Evolutionary conservation across 2,888 invertebrate species (phyloP).

Genomic region (Agrenia bidenticulata): DNA sequence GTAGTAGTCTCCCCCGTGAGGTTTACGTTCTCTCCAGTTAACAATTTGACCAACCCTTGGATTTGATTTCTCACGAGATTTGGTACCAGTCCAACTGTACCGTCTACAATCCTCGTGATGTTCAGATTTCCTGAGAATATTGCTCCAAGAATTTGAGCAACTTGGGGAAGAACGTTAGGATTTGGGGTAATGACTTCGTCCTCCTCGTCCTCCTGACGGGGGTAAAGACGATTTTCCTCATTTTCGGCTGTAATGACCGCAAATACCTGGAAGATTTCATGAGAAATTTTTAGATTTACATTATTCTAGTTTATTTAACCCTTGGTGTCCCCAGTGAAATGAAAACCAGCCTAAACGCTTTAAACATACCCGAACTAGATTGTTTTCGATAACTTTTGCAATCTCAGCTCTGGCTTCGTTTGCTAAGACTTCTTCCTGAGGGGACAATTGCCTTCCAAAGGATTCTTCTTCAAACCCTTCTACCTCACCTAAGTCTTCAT

Average conservation of each 20-base stretch:
- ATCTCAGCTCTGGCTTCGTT: constrained; percentile 47
- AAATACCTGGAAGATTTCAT: constrained; percentile 40
- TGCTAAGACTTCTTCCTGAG: constrained; percentile 45
- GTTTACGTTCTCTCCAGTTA: constrained; percentile 37
- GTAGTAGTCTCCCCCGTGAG: constrained; percentile 4
- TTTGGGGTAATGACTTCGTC: constrained; percentile 34
- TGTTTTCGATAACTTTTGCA: constrained; percentile 47
- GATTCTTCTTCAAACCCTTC: no score
- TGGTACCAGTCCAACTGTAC: constrained; percentile 46
- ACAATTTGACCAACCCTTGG: constrained; percentile 46
- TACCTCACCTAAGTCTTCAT: no score
- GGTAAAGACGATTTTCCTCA: constrained; percentile 16
- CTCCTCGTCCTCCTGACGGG: constrained; percentile 36
- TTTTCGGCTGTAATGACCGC: constrained; percentile 36
- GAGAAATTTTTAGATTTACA: constrained; percentile 3
- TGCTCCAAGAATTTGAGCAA: constrained; percentile 51
- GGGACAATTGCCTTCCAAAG: constrained; percentile 30
- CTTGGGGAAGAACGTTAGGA: constrained; percentile 52
- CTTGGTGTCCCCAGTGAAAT: no score
- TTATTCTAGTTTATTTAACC: neutral
- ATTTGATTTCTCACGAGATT: constrained; percentile 48
- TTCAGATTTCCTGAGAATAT: constrained; percentile 52
- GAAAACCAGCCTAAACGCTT: neutral
- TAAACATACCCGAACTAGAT: constrained; percentile 46
- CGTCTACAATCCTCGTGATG: constrained; percentile 48